phyloP scores from a whole-genome alignment of 2,888 invertebrate genomes.

The Microctonus aethiopoides region DNA sequence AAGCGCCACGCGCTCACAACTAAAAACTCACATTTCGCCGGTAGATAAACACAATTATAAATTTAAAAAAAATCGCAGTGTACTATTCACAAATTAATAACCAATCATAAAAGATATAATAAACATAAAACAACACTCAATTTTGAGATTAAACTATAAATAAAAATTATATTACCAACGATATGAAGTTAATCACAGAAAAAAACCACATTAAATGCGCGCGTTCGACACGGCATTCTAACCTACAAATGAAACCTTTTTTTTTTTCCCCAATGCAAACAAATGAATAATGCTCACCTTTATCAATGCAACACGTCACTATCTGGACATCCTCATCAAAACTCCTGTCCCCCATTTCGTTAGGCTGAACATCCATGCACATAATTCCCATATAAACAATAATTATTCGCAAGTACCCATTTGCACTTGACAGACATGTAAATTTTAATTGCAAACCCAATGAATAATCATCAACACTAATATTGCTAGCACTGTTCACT shows the following conservation, averaged over 20 bases:
- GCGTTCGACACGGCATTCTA: neutral
- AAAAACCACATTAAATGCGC: neutral
- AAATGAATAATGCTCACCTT: constrained; percentile 50
- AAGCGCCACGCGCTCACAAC: constrained; percentile 8
- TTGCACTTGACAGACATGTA: constrained; percentile 43
- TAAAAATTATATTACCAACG: neutral
- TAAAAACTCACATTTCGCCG: constrained; percentile 19
- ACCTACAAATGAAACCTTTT: too few species aligned
- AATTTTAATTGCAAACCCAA: constrained; percentile 52
- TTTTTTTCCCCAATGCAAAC: too few species aligned
- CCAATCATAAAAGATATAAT: too few species aligned
- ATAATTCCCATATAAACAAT: constrained; percentile 58
- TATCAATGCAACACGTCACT: constrained; percentile 58
- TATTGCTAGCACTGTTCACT: too few species aligned
- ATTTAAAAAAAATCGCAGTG: too few species aligned
- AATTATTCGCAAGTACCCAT: constrained; percentile 47
- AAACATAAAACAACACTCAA: too few species aligned
- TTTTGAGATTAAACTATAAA: too few species aligned
- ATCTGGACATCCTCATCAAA: constrained; percentile 64
- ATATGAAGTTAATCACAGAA: neutral
- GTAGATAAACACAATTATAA: constrained; percentile 14
- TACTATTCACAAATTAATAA: too few species aligned
- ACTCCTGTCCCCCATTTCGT: constrained; percentile 62
- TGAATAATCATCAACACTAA: neutral
- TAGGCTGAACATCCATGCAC: constrained; percentile 65